Conservation (phyloP, 2,797 vertebrate species). For the Cichlasoma orientale region DNA sequence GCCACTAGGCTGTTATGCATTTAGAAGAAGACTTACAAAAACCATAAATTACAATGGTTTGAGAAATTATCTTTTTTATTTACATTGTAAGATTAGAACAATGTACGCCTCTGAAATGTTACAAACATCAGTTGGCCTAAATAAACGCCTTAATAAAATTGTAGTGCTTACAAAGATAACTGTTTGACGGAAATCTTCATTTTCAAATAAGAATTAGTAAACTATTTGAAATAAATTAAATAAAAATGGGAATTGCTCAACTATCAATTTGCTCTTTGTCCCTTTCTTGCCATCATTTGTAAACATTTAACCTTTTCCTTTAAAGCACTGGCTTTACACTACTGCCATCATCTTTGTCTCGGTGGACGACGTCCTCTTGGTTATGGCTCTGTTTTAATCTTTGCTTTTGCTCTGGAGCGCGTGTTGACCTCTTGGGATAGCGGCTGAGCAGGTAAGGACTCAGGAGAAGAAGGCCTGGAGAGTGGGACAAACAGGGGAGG, state of each 20-base stretch:
- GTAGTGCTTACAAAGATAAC: neutral
- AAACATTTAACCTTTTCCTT: constrained; percentile 2
- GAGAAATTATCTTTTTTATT: neutral
- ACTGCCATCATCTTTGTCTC: neutral
- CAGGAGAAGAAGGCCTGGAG: constrained; percentile 42
- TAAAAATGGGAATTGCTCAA: neutral
- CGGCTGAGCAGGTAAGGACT: constrained; percentile 15
- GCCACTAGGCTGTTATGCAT: constrained; percentile 6
- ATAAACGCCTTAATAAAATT: constrained; percentile 2
- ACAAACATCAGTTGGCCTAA: neutral
- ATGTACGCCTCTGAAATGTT: neutral
- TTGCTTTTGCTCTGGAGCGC: constrained; percentile 76
- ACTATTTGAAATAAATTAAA: neutral
- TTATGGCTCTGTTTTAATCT: constrained; percentile 62
- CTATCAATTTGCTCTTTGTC: neutral
- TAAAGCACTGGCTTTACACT: neutral
- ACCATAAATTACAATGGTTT: constrained; percentile 1
- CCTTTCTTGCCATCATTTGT: constrained; percentile 1
- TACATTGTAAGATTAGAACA: constrained; percentile 16
- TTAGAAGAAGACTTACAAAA: neutral
- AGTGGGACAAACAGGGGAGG: constrained; percentile 67
- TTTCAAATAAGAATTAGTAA: constrained; percentile 29
- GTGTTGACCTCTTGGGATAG: constrained; percentile 74
- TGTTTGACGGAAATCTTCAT: constrained; percentile 19
- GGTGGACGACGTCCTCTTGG: neutral